Evolutionary conservation across 2,888 invertebrate species (phyloP).

Genomic region (Lasiommata megera): DNA sequence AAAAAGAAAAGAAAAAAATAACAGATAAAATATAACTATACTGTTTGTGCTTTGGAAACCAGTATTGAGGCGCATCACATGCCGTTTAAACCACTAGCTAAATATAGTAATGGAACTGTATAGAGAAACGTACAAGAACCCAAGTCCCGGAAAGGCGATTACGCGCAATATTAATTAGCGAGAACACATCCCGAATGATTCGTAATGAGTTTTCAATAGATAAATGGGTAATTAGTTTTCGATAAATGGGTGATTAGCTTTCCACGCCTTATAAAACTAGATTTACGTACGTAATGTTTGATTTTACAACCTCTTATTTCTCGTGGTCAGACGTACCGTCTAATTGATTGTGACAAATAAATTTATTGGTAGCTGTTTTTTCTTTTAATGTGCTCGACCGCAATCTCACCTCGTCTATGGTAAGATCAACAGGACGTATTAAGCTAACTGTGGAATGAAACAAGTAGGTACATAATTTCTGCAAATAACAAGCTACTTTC

Average conservation of each 20-base stretch:
- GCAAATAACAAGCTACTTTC: too few species aligned
- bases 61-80: not conserved
- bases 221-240: constrained; percentile 8
- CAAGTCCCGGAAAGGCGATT: not conserved
- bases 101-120: constrained; percentile 2
- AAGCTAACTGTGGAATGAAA: too few species aligned
- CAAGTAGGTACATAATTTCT: too few species aligned
- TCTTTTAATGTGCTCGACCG: not conserved
- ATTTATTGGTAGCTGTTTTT: not conserved
- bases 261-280: constrained; percentile 3
- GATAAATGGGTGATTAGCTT: constrained; percentile 2
- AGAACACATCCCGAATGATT: constrained; percentile 3
- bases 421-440: too few species aligned
- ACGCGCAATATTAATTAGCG: constrained; percentile 1
- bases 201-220: constrained; percentile 7
- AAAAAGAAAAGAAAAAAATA: too few species aligned
- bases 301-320: not conserved
- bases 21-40: too few species aligned
- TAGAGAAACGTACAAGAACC: not conserved
- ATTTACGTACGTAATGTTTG: not conserved
- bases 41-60: not conserved
- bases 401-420: too few species aligned
- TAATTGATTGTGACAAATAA: not conserved
- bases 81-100: not conserved
- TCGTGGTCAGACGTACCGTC: not conserved